phyloP scores from a whole-genome alignment of 2,888 invertebrate genomes.

The Oscheius sp. region DNA sequence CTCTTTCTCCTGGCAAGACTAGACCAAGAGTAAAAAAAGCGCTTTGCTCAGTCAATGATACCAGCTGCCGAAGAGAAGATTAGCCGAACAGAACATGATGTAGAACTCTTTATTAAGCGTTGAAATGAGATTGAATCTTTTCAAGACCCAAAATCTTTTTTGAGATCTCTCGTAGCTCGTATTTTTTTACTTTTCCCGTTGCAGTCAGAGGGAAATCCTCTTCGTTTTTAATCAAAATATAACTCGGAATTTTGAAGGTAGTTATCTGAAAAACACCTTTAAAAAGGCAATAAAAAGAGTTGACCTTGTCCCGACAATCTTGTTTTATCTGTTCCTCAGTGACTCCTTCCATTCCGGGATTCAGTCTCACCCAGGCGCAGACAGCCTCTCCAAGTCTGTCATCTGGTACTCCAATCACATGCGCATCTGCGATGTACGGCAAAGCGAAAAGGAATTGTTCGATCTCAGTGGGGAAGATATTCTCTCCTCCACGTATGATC shows the following conservation, averaged over 20 bases:
- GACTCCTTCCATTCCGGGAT: constrained; percentile 73
- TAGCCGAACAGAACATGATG: neutral
- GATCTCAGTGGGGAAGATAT: constrained; percentile 74
- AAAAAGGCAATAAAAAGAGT: too few species aligned
- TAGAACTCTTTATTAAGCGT: constrained; percentile 7
- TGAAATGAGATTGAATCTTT: constrained; percentile 15
- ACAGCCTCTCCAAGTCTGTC: constrained; percentile 73
- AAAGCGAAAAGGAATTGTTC: constrained; percentile 73
- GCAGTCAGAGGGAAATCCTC: constrained; percentile 79
- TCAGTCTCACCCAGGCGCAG: constrained; percentile 75
- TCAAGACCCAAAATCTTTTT: constrained; percentile 23
- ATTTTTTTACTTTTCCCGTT: constrained; percentile 78
- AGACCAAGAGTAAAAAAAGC: too few species aligned
- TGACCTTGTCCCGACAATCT: too few species aligned
- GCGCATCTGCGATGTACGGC: constrained; percentile 72
- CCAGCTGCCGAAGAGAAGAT: constrained; percentile 4
- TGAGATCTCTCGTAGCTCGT: constrained; percentile 24
- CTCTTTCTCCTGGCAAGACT: too few species aligned
- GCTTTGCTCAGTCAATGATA: too few species aligned
- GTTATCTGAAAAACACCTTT: constrained; percentile 82
- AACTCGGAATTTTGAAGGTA: constrained; percentile 81
- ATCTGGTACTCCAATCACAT: constrained; percentile 74
- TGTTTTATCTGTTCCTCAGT: constrained; percentile 76
- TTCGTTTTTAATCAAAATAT: constrained; percentile 75
- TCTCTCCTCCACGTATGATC: constrained; percentile 74